Evolutionary conservation across 2,113 vertebrate genomes (phyloP), one percentile per base, ranked within the genome.

Genomic region (Enhydra lutris): DNA sequence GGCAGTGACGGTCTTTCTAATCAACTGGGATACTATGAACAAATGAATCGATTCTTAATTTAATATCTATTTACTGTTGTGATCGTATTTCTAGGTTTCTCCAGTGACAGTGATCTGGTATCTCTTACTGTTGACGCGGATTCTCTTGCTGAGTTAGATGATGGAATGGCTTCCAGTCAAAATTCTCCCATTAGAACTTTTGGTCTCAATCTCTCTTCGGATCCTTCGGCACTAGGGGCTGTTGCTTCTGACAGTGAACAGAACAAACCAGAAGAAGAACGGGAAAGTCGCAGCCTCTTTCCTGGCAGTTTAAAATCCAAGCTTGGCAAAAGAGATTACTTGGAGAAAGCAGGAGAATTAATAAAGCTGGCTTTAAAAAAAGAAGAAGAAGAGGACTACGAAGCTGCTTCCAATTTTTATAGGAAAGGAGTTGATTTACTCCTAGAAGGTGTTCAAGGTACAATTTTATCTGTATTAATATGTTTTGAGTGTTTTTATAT

Each of bases 401-500:
- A 99, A 98, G 98, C 99, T 78, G 99, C 99, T 3, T 99, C 99
- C 97, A 98, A 98, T 39, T 99, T 99, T 98, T 99, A 99, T 97
- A 99, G 99, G 86, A 99, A 98, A 29, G 99, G 99, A 8, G 99
- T 99, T 81, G 99, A 99, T 98, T 98, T 99, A 89, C 99, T 99
- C 50, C 98, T 99, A 78, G 99, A 99, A 98, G 99, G 99, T 95
- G 99, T 99, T 94, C 99, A 99, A 99, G 99, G 99, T 99, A 99
- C 69, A 90, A 0, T 90, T 97, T 86, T 93, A 81, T 39, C 67
- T 74, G 15, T 59, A 26, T 95, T 42, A 42, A 31, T 87, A 21
- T 71, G 50, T 81, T 57, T 69, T 42, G 26, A 55, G 29, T 52
- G n/a, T 71, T 59, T 82, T 63, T 76, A 34, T 95, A 39, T 93